phyloP scores from a whole-genome alignment of 2,113 vertebrate species.

The Pitta sordida region DNA sequence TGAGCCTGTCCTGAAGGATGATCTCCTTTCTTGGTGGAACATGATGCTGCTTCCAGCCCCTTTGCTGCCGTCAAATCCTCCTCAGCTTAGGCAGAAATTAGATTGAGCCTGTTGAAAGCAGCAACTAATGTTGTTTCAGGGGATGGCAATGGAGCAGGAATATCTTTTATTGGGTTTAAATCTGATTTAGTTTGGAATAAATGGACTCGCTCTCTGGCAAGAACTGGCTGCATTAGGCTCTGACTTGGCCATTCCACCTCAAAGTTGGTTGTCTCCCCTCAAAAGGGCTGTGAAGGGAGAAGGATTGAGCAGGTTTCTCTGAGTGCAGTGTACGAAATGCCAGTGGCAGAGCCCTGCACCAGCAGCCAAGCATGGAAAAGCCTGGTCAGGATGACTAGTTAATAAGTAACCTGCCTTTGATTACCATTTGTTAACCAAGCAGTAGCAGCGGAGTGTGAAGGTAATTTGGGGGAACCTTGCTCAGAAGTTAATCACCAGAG shows the following conservation, averaged over 20 bases:
- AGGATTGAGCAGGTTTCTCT: not conserved
- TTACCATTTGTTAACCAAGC: not conserved
- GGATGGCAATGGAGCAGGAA: not conserved
- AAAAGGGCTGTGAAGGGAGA: not conserved
- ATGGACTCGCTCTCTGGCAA: not conserved
- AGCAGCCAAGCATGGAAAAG: not conserved
- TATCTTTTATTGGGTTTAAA: not conserved
- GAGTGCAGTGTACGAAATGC: not conserved
- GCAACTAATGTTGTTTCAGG: not conserved
- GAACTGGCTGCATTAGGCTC: not conserved
- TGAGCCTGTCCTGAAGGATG: not conserved
- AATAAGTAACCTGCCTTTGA: constrained; percentile 20
- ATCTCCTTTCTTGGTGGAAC: not conserved
- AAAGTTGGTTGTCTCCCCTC: not conserved
- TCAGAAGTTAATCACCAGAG: not conserved
- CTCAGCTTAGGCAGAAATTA: not conserved
- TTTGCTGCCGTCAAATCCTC: not conserved
- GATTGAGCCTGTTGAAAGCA: not conserved
- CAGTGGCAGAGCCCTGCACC: not conserved
- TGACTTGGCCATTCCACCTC: not conserved
- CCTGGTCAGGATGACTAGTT: not conserved
- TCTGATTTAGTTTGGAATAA: not conserved
- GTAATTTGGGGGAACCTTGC: not conserved
- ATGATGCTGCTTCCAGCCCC: not conserved
- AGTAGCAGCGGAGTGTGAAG: not conserved